phyloP scores from a whole-genome alignment of 2,888 invertebrate genomes.

The Euzetes globulus region DNA sequence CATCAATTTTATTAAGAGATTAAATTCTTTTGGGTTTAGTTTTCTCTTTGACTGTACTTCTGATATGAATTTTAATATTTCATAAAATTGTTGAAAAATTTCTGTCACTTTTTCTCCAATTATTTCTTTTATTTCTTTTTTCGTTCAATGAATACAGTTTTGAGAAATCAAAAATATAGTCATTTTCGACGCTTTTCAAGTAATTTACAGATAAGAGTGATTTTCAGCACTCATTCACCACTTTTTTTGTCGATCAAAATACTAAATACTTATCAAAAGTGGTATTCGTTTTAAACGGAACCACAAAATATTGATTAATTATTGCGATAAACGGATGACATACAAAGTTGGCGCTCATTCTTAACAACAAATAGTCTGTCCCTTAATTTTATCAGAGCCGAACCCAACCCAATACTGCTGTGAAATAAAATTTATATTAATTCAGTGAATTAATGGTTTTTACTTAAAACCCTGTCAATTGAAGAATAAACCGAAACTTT shows the following conservation, averaged over 20 bases:
- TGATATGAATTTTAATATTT: neutral
- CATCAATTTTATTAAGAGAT: neutral
- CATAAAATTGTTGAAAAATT: neutral
- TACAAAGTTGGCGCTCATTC: neutral
- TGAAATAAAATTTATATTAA: conserved; percentile 11
- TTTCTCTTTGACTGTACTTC: too few relatives aligned
- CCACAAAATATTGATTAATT: conserved; percentile 1
- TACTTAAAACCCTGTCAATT: neutral
- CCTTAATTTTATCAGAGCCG: neutral
- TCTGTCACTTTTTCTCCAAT: neutral
- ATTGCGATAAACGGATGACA: neutral
- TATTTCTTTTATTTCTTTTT: too few relatives aligned
- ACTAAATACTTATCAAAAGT: neutral
- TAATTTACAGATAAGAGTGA: too few relatives aligned
- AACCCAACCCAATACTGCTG: conserved; percentile 6
- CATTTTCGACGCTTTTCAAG: too few relatives aligned
- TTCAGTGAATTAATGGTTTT: neutral
- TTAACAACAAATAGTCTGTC: neutral
- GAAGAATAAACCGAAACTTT: neutral
- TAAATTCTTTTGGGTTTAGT: neutral
- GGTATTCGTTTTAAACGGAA: neutral
- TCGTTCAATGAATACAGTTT: too few relatives aligned
- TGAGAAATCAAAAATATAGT: too few relatives aligned
- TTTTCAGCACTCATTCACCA: neutral
- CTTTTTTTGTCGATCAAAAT: neutral